Evolutionary conservation across 1,140 invertebrate species (phyloP), one percentile per base, ranked within the genome.

Genomic region (Propsilocerus akamusi): DNA sequence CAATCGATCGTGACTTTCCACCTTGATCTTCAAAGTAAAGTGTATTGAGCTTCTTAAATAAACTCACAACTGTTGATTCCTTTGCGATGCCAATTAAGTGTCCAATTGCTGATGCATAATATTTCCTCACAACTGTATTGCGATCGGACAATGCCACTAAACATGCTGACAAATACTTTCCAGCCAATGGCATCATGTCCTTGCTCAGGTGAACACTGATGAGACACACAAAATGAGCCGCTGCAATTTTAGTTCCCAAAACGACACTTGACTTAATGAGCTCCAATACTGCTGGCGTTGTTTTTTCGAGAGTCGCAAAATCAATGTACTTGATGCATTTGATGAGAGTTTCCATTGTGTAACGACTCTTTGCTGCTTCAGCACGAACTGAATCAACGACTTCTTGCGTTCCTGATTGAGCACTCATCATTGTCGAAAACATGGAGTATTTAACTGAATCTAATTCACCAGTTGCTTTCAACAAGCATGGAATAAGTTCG

Each of bases 1-100:
- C 84, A 60, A 89, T 82, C 0, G 84, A 78, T 41, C 17, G 17
- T 6, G 34, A 41, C 10, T 77, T 74, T 57, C 82, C 72, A 3
- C 77, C 72, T 3, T 73, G 71, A 56, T 86, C 82, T 57, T 89
- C 84, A 51, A 71, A 74, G 60, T 91, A 94, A 68, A 88, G 80
- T 14, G 71, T 74, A 53, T 81, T 76, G 46, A 94, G 68, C 61
- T 82, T 91, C 53, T 73, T 72, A 59, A 94, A 81, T 10, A 96
- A 64, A 59, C 89, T 93, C 55, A 89, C 85, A 46, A 90, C 72
- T 58, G 85, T 91, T 54, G 81, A 80, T 51, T 84, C 76, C 65
- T 93, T 93, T n/a, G 86, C 86, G 52, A 78, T 76, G 49, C 83
- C 77, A 4, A 89, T 78, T n/a, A 95, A 67, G 58, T 93, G 80